Evolutionary conservation across 2,888 invertebrate genomes (phyloP), one percentile per base, ranked within the genome.

Genomic region (Barypeithes pellucidus): DNA sequence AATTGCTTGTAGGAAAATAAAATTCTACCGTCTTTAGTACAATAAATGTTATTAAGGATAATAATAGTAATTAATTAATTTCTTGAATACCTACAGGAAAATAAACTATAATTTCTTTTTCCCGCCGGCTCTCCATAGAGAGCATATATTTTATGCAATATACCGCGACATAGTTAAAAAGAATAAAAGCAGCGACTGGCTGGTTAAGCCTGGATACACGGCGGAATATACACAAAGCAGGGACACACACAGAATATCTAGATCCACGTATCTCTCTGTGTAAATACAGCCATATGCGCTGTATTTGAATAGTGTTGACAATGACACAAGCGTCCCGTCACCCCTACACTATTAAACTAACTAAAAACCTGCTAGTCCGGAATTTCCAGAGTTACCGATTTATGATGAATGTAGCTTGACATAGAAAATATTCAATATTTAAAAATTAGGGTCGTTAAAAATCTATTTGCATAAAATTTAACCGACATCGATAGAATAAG

Each of bases 81-180:
- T 5, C n/a, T n/a, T 39, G 4, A n/a, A 20, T 47, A 11, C n/a
- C 8, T 29, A 52, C 52, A 24, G 14, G 29, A 52, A 52, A 52
- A 52, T 29, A 29, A 52, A 29, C 29, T 14, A 52, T 14, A 24
- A 24, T 47, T 47, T 9, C 8, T 14, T 29, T 22, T 22, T n/a
- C 29, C 33, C 16, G 33, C 11, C 11, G 11, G 33, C 29, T n/a
- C 52, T 52, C 24, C 14, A 22, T 33, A 36, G 5, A 33, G 54
- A 16, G n/a, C 52, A 57, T 18, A 57, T 57, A 57, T 57, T 57
- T 57, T 57, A 57, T 57, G 16, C 54, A 57, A 36, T 33, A 57
- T 33, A 57, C 33, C 33, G 54, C 54, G 54, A 57, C 54, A 33
- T 57, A 57, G 33, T 57, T 36, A 57, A 57, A 57, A 57, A 29